Evolutionary conservation across 2,113 vertebrate species (phyloP), one percentile per base, ranked within the genome.

Genomic region (Pelodiscus sinensis): DNA sequence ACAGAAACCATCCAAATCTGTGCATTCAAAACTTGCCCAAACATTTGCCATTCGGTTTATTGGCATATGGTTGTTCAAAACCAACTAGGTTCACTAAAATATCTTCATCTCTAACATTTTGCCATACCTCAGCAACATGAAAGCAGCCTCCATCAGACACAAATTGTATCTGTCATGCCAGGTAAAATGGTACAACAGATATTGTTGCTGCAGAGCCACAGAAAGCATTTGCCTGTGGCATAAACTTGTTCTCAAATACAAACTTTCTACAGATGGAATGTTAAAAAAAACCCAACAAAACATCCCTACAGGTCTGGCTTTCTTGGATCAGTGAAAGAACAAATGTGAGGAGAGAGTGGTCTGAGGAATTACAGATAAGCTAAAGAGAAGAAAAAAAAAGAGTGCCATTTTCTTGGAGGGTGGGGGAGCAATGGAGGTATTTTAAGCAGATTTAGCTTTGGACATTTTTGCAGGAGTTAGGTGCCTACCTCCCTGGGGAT

Each of bases 61-160:
- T 27, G 2, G 81, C 52, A 50, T 9, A 6, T 0, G 0, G 14
- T 1, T 35, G 27, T 50, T 84, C n/a, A 71, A 35, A 71, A n/a
- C n/a, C 31, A 10, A 35, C 18, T 5, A 71, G n/a, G 8, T 10
- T 35, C 18, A 71, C 35, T 19, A 71, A 71, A 71, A 71, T 51
- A 0, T 1, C 16, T 14, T 35, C 7, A 57, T 16, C 18, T 9
- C 2, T 8, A 10, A 11, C 4, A 77, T 54, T 50, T 10, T 44
- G 50, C 38, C 38, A 15, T 79, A 56, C 1, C 75, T 29, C 82
- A 50, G 25, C 44, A 54, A 62, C 7, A 79, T 11, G 3, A 8
- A 65, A 89, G 75, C 2, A n/a, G 31, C 29, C 13, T 31, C 18
- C 18, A 22, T 44, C n/a, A 31, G 9, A 5, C 1, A 2, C 75